Evolutionary conservation across 2,113 vertebrate genomes (phyloP), one percentile per base, ranked within the genome.

Genomic region (Oophaga pumilio): DNA sequence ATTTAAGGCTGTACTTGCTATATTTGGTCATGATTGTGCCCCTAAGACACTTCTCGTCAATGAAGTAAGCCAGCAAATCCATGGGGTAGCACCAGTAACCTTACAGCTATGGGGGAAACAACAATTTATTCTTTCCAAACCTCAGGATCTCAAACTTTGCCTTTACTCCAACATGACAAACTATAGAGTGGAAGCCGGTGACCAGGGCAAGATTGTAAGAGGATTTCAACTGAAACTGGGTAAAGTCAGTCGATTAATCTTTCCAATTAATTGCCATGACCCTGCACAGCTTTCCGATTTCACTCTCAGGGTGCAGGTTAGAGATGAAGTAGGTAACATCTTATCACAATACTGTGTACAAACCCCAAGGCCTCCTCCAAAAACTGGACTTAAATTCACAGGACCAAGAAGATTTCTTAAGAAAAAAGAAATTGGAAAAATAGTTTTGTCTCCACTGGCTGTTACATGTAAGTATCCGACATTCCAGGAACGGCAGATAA

Each of bases 51-150:
- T 99, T 0, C 28, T 99, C 90, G 97, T 98, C 74, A 98, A 93
- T 0, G 97, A 99, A 57, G 95, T 94, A 3, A 95, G 95, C 0
- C 95, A 95, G n/a, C 96, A 96, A 89, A 91, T 91, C 0, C 95
- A 96, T 43, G 50, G 92, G 14, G 87, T 93, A 0, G 96, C 96
- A 11, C 96, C 98, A 0, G 96, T 97, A 0, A 94, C 96, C 0
- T 93, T 99, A 5, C 98, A 99, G 91, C 95, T 99, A 2, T 99
- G 98, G 98, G 98, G 98, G 0, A 98, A 97, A 86, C 97, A 99
- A 91, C 97, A 98, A 91, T 99, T 99, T 88, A 22, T 95, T 12
- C 56, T 99, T 85, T 89, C 94, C 76, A 94, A 92, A 87, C 97
- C 97, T 17, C 97, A 98, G 90, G 98, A 99, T 87, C 95, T 99